phyloP scores from a whole-genome alignment of 2,888 invertebrate species.

The Salticus scenicus region DNA sequence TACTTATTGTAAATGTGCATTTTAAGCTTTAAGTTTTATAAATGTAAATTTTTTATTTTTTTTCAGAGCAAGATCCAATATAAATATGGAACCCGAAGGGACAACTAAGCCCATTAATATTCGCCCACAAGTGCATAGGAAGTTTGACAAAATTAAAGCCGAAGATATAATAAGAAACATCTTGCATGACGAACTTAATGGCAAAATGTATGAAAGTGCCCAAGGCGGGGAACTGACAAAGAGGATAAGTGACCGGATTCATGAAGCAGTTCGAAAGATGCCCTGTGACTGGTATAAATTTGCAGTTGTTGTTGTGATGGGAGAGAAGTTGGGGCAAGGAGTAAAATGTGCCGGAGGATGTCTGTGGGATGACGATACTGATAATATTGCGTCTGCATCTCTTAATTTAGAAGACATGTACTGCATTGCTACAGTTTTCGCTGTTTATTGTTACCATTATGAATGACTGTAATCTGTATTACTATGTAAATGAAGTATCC shows the following conservation, averaged over 20 bases:
- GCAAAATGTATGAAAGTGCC: not conserved
- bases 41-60: no score
- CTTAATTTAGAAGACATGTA: not conserved
- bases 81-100: no score
- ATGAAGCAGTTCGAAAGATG: not conserved
- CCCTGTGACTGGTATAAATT: not conserved
- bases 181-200: not conserved
- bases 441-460: not conserved
- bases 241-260: not conserved
- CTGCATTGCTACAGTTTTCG: not conserved
- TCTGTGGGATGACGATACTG: not conserved
- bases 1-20: no score
- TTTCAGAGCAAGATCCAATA: no score
- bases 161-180: not conserved
- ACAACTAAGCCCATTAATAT: not conserved
- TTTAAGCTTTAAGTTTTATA: no score
- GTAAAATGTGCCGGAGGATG: not conserved
- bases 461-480: no score
- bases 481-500: no score
- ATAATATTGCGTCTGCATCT: not conserved
- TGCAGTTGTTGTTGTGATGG: not conserved
- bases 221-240: not conserved
- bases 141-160: not conserved
- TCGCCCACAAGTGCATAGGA: not conserved
- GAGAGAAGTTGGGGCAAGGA: not conserved